phyloP scores from a whole-genome alignment of 2,113 vertebrate species.

The Abramis brama region DNA sequence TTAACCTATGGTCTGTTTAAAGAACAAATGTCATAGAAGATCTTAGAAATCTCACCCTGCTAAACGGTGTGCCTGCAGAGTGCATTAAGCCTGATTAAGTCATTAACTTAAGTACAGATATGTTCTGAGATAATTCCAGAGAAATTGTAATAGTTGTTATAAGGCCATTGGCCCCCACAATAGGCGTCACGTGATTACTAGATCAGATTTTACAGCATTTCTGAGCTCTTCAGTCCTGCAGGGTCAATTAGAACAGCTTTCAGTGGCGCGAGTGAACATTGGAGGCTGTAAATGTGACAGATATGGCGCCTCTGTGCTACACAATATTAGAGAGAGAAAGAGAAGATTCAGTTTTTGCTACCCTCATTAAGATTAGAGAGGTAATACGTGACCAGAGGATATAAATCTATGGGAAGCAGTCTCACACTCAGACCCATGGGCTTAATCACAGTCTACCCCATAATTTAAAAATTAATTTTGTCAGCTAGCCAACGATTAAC shows the following conservation, averaged over 20 bases:
- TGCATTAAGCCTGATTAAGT: constrained; percentile 18
- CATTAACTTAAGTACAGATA: constrained; percentile 32
- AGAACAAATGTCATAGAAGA: neutral
- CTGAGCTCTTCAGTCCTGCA: neutral
- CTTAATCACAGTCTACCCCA: neutral
- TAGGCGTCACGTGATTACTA: constrained; percentile 41
- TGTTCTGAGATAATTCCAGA: constrained; percentile 24
- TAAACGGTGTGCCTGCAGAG: neutral
- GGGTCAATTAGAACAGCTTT: constrained; percentile 38
- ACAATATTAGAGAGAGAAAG: constrained; percentile 18
- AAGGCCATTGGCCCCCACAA: neutral
- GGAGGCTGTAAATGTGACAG: constrained; percentile 5
- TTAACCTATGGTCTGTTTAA: neutral
- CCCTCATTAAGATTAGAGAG: constrained; percentile 44
- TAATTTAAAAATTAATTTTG: neutral
- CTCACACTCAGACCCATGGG: neutral
- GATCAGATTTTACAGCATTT: constrained; percentile 37
- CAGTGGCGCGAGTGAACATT: constrained; percentile 12
- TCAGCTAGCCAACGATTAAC: neutral
- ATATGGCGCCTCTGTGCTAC: neutral
- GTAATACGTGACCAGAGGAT: neutral
- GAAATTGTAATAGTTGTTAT: neutral
- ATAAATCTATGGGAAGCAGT: constrained; percentile 14
- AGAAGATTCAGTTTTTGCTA: constrained; percentile 5
- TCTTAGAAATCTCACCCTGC: neutral